Conservation (phyloP, 2,113 vertebrate species). For the Mugil cephalus region DNA sequence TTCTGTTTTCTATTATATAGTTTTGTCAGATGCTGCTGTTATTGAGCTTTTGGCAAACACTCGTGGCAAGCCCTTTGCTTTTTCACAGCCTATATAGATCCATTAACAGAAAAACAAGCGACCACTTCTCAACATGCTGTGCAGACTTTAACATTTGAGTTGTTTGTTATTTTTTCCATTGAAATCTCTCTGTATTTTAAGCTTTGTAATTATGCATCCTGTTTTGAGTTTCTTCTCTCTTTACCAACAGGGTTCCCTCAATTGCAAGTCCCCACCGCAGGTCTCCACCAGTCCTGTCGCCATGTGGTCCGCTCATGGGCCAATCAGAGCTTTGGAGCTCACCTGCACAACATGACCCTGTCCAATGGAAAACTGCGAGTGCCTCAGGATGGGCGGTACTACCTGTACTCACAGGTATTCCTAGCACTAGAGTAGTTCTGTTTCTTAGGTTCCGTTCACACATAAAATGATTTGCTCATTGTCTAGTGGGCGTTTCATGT, state of each 20-base stretch:
- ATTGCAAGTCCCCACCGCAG: conserved; percentile 55
- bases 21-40: background rate
- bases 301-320: conserved; percentile 87
- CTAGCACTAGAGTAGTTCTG: background rate
- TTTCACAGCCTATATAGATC: background rate
- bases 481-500: too few relatives aligned
- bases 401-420: conserved; percentile 88
- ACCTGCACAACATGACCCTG: conserved; percentile 90
- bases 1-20: background rate
- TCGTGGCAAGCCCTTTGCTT: background rate
- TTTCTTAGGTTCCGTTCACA: too few relatives aligned
- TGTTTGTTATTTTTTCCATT: background rate
- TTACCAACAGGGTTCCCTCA: conserved; percentile 33
- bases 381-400: conserved; percentile 90
- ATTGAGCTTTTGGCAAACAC: background rate
- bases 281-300: conserved; percentile 90
- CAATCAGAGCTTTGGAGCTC: conserved; percentile 84
- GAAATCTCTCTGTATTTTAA: background rate
- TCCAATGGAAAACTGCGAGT: conserved; percentile 86
- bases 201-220: background rate
- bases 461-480: too few relatives aligned
- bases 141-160: too few relatives aligned
- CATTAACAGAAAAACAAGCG: background rate
- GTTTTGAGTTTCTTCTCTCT: background rate
- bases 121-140: background rate